These are phyloP conservation scores for Tortricodes alternella DNA, from an alignment of 2,888 invertebrate species.

Conservation along the genomic window DNA sequence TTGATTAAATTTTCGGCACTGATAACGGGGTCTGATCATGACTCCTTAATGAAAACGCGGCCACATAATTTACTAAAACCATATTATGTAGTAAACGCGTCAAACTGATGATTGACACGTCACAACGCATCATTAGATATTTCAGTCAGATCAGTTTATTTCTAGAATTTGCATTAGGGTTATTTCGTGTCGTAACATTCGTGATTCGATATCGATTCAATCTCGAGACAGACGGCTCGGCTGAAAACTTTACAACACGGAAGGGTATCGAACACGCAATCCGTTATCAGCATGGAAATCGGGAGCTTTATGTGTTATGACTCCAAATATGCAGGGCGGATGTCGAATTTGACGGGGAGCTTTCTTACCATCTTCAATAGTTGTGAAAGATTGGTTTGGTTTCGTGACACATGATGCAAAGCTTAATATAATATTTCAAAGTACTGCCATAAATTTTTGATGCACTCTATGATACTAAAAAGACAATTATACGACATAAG, in stretches of 20 bases:
- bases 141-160: too few species aligned
- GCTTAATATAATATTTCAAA: not conserved
- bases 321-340: slow-evolving; percentile 21
- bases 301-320: slow-evolving; percentile 43
- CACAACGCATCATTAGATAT: slow-evolving; percentile 16
- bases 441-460: not conserved
- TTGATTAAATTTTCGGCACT: too few species aligned
- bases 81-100: slow-evolving; percentile 11
- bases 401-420: slow-evolving; percentile 12
- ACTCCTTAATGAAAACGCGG: slow-evolving; percentile 14
- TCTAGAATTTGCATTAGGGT: slow-evolving; percentile 2
- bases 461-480: not conserved
- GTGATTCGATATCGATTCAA: slow-evolving; percentile 73
- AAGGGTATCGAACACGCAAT: slow-evolving; percentile 69
- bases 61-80: slow-evolving; percentile 23
- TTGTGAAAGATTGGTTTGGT: not conserved
- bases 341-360: slow-evolving; percentile 4
- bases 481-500: not conserved
- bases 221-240: slow-evolving; percentile 65
- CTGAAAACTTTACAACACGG: slow-evolving; percentile 74
- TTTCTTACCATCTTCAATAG: slow-evolving; percentile 6
- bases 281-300: slow-evolving; percentile 62
- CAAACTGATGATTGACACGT: slow-evolving; percentile 12
- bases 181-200: slow-evolving; percentile 58
- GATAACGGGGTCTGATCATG: too few species aligned